Conservation (phyloP, 2,113 vertebrate species). For the Micronisus gabar region DNA sequence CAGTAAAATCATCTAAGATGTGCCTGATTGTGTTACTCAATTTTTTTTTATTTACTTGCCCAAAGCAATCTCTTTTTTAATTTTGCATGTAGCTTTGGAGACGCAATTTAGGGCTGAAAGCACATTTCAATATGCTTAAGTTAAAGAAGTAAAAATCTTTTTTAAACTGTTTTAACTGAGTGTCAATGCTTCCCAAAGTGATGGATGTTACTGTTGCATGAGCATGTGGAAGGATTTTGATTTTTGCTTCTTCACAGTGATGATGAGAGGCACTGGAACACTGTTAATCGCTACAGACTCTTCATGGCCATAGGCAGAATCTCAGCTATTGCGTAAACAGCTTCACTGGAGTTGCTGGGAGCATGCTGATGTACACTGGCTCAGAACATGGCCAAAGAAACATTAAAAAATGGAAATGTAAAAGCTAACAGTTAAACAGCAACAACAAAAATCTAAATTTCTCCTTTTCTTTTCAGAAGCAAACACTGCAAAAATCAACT, state of each 20-base stretch:
- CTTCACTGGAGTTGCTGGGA: neutral
- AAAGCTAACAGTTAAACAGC: neutral
- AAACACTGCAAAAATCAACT: neutral
- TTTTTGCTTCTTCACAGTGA: neutral
- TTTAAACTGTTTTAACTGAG: neutral
- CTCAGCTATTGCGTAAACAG: slow-evolving; percentile 26
- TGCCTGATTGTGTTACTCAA: neutral
- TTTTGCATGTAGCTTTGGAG: neutral
- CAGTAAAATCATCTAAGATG: neutral
- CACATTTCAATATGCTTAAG: neutral
- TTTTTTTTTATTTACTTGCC: neutral
- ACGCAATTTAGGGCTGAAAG: neutral
- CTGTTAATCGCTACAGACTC: neutral
- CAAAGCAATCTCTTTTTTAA: neutral
- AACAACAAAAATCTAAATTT: neutral
- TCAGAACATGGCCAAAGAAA: neutral
- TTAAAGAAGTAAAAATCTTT: neutral
- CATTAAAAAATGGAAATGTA: neutral
- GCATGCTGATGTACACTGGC: neutral
- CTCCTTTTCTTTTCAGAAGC: neutral
- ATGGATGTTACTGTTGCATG: neutral
- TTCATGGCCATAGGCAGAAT: neutral
- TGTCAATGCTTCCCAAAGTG: neutral
- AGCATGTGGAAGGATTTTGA: neutral
- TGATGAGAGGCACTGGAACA: neutral